phyloP scores from a whole-genome alignment of 2,888 invertebrate genomes.

The Pyralis farinalis region DNA sequence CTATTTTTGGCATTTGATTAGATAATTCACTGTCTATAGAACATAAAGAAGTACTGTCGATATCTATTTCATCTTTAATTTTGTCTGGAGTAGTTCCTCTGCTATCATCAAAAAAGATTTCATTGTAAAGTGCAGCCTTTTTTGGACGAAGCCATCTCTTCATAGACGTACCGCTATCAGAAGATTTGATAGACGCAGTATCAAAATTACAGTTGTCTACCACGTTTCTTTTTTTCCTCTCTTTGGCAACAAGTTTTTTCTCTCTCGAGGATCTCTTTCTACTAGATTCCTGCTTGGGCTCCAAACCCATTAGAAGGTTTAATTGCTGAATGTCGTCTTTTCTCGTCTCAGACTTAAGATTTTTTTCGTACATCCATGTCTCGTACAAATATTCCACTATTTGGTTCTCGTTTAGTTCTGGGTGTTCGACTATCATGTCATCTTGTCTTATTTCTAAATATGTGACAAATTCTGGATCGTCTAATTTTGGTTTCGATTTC shows the following conservation, averaged over 20 bases:
- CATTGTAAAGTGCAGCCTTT: conserved; percentile 1
- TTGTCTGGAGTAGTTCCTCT: conserved; percentile 5
- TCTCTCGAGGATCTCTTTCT: conserved; percentile 9
- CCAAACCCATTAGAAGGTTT: conserved; percentile 26
- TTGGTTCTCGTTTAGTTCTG: conserved; percentile 68
- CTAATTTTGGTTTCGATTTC: conserved; percentile 27
- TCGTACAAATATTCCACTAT: conserved; percentile 71
- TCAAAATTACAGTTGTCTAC: conserved; percentile 1
- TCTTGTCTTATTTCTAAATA: conserved; percentile 74
- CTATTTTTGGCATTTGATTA: background rate
- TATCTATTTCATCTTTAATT: conserved; percentile 10
- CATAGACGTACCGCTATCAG: background rate
- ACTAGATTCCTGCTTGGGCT: conserved; percentile 5
- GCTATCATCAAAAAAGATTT: conserved; percentile 5
- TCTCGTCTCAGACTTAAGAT: conserved; percentile 23
- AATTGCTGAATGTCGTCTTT: conserved; percentile 24
- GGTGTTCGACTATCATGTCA: conserved; percentile 71
- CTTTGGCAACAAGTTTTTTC: conserved; percentile 3
- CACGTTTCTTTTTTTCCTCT: conserved; percentile 1
- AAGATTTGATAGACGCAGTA: conserved; percentile 2
- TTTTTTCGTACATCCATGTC: conserved; percentile 64
- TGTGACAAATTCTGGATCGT: conserved; percentile 68
- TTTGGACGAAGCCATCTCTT: conserved; percentile 6
- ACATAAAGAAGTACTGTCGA: conserved; percentile 9
- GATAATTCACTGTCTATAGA: conserved; percentile 11